These are phyloP conservation scores for Trichosurus vulpecula DNA, from an alignment of 2,797 vertebrate genomes.

Conservation along the genomic window DNA sequence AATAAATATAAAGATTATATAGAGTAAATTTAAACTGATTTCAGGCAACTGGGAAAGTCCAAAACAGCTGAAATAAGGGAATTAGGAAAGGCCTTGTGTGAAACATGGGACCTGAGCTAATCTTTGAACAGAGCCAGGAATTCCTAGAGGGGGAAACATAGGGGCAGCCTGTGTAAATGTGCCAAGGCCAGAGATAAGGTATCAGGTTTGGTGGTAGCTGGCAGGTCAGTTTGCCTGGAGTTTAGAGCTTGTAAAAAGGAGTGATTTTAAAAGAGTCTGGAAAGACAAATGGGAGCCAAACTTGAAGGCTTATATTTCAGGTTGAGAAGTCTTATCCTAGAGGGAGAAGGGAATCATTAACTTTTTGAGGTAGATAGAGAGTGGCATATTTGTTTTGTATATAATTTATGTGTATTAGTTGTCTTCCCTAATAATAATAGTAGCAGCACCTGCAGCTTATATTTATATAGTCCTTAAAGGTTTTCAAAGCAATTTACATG, in stretches of 20 bases:
- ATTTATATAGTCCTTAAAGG: neutral
- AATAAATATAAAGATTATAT: neutral
- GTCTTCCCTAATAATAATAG: neutral
- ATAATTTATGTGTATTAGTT: neutral
- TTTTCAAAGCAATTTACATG: neutral
- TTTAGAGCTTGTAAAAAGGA: neutral
- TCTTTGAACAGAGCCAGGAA: neutral
- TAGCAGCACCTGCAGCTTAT: neutral
- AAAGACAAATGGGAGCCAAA: neutral
- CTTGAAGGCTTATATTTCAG: neutral
- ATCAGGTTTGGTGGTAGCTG: neutral
- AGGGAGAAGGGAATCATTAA: neutral
- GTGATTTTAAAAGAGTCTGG: neutral
- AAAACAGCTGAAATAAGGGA: neutral
- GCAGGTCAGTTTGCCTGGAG: neutral
- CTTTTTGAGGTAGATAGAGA: neutral
- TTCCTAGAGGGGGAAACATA: neutral
- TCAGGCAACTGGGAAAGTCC: neutral
- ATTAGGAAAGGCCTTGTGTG: neutral
- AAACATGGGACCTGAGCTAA: neutral
- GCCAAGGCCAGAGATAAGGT: neutral
- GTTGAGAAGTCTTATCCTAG: neutral
- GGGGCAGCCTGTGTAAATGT: neutral
- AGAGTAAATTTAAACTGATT: neutral
- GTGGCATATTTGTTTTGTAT: neutral